Evolutionary conservation across 2,113 vertebrate species (phyloP).

Genomic region (Sebastes schlegelii): DNA sequence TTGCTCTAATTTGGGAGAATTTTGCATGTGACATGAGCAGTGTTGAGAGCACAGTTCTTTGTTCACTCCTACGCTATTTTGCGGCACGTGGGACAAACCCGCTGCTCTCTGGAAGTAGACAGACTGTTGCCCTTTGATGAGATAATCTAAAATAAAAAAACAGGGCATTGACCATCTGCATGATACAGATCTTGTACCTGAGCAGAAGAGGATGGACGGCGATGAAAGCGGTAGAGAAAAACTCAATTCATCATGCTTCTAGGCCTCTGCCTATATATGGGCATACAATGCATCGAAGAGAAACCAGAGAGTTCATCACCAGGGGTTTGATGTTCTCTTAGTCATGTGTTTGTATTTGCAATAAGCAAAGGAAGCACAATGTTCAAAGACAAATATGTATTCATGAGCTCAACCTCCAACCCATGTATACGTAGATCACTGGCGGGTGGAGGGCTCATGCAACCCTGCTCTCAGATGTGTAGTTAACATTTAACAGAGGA

Average conservation of each 20-base stretch:
- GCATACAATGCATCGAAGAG: too few species aligned
- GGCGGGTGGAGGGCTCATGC: not conserved
- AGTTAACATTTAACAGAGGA: constrained; percentile 68
- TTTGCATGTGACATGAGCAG: too few species aligned
- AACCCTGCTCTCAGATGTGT: not conserved
- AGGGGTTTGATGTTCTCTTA: not conserved
- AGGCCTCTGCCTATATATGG: too few species aligned
- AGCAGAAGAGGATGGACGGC: not conserved
- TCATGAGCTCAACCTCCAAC: not conserved
- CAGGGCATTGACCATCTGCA: not conserved
- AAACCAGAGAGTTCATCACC: not conserved
- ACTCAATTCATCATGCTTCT: not conserved
- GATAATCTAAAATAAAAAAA: not conserved
- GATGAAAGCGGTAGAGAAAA: not conserved
- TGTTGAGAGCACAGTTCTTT: too few species aligned
- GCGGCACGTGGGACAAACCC: too few species aligned
- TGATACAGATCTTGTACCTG: not conserved
- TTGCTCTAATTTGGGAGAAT: too few species aligned
- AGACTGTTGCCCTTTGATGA: not conserved
- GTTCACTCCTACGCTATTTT: too few species aligned
- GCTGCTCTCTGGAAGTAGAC: not conserved
- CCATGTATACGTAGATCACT: not conserved
- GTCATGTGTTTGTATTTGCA: not conserved
- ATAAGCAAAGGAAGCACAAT: not conserved
- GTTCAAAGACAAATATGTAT: not conserved